Conservation (phyloP, 2,797 vertebrate genomes). For the Alcedo quadribrachys region DNA sequence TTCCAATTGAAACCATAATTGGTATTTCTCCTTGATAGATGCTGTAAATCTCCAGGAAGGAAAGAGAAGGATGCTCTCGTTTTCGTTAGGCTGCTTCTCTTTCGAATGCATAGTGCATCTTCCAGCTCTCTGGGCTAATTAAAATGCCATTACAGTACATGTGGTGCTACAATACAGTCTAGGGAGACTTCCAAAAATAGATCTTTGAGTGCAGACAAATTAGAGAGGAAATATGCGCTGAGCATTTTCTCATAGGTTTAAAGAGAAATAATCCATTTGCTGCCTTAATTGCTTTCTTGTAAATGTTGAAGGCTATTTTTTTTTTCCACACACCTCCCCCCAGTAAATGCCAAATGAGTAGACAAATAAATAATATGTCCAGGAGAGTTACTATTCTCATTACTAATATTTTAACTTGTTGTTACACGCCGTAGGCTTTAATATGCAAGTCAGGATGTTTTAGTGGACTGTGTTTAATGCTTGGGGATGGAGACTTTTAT, state of each 20-base stretch:
- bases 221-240: conserved; percentile 61
- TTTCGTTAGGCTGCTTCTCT: conserved; percentile 35
- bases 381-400: background rate
- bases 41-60: background rate
- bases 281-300: conserved; percentile 50
- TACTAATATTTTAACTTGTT: background rate
- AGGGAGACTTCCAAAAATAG: conserved; percentile 78
- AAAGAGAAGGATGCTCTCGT: conserved; percentile 25
- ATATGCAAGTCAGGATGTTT: background rate
- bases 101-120: conserved; percentile 56
- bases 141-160: conserved; percentile 75
- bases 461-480: background rate
- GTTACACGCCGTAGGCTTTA: background rate
- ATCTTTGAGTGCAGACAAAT: conserved; percentile 58
- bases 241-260: conserved; percentile 59
- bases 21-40: background rate
- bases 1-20: conserved; percentile 16
- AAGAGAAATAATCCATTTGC: conserved; percentile 47
- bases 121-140: conserved; percentile 73
- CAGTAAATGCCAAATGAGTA: background rate
- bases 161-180: conserved; percentile 71
- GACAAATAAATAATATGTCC: conserved; percentile 37
- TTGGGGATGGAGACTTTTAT: background rate
- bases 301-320: conserved; percentile 35
- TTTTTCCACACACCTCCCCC: background rate